A percentile compares a stretch with the other conserved stretches of the same genome.
Conservation (phyloP, 2,113 vertebrate species). For the Centropus bengalensis region DNA sequence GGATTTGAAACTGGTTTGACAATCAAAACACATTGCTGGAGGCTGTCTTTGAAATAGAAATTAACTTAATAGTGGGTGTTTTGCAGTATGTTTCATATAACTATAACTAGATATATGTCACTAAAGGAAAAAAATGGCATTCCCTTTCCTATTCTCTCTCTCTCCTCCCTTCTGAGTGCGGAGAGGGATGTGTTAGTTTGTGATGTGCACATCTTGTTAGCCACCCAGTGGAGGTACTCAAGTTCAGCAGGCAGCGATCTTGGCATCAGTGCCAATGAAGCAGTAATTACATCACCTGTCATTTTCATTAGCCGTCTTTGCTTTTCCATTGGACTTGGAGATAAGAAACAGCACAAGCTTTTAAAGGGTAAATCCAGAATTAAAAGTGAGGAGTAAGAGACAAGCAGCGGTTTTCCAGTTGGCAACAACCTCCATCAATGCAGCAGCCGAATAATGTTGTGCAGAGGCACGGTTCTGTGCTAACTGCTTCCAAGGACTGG, state of each 20-base stretch:
- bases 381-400: slow-evolving; percentile 13
- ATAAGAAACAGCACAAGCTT: background rate
- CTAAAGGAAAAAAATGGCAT: background rate
- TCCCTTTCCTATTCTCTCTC: background rate
- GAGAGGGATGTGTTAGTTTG: background rate
- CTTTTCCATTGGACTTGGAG: background rate
- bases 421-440: background rate
- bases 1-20: background rate
- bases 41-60: background rate
- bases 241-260: slow-evolving; percentile 57
- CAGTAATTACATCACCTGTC: slow-evolving; percentile 40
- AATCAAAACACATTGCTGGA: background rate
- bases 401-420: background rate
- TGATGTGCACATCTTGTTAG: slow-evolving; percentile 30
- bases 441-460: background rate
- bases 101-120: background rate
- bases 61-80: background rate
- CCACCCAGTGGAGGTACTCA: slow-evolving; percentile 68
- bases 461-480: slow-evolving; percentile 39
- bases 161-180: background rate
- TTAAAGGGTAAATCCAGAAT: background rate
- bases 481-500: slow-evolving; percentile 39
- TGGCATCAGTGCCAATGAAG: slow-evolving; percentile 43
- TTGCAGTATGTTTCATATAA: background rate
- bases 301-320: slow-evolving; percentile 51